Percentiles rank a stretch among this genome's conserved stretches.
Evolutionary conservation across 2,797 vertebrate genomes (phyloP).

Genomic region (Delichon dasypus): DNA sequence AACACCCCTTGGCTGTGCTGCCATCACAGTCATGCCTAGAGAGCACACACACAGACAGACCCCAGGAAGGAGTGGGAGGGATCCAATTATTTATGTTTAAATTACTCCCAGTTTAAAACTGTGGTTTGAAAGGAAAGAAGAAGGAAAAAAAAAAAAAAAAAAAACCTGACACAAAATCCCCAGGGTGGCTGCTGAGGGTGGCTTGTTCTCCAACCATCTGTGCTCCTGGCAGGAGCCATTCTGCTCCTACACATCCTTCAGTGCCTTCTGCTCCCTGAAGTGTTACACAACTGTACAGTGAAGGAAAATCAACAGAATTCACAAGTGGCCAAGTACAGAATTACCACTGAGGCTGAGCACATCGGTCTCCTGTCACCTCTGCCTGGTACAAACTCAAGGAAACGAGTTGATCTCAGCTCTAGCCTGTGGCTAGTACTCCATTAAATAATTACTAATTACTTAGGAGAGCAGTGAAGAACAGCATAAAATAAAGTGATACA

Average conservation of each 20-base stretch:
- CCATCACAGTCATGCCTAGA: background rate
- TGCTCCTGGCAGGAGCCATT: conserved; percentile 10
- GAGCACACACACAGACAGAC: background rate
- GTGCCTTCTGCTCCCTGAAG: conserved; percentile 29
- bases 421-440: background rate
- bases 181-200: background rate
- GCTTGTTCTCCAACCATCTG: conserved; percentile 56
- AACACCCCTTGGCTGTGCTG: background rate
- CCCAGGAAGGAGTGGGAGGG: background rate
- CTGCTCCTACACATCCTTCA: conserved; percentile 51
- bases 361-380: background rate
- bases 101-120: background rate
- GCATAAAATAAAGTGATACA: background rate
- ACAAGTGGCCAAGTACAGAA: background rate
- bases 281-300: conserved; percentile 35
- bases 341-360: background rate
- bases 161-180: background rate
- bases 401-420: background rate
- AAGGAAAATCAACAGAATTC: conserved; percentile 26
- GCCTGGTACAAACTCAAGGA: background rate
- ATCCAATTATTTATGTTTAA: background rate
- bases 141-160: background rate
- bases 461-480: background rate
- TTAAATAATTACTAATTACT: conserved; percentile 4
- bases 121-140: background rate